Percentiles rank a stretch among this genome's conserved stretches.
phyloP scores from a whole-genome alignment of 2,113 vertebrate genomes.

The Salvelinus namaycush region DNA sequence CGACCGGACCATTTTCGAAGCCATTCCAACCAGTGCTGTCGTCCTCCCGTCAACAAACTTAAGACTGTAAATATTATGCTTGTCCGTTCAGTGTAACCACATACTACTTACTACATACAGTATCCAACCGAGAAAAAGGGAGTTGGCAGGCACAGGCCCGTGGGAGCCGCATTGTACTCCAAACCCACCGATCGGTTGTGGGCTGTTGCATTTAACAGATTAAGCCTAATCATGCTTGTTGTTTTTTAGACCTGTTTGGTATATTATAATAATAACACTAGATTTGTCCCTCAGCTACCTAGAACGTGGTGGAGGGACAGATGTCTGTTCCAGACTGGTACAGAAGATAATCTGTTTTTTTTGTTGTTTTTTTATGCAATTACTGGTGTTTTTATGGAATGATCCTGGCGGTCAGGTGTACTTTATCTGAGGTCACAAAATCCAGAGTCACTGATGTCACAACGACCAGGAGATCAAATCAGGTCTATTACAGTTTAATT shows the following conservation, averaged over 20 bases:
- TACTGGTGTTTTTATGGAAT: neutral
- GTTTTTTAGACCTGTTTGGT: neutral
- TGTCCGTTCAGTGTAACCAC: neutral
- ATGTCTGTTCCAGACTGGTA: neutral
- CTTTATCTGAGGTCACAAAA: neutral
- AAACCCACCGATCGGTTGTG: too few species aligned
- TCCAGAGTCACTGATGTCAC: neutral
- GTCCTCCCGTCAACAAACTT: neutral
- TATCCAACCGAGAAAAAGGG: neutral
- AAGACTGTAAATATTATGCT: neutral
- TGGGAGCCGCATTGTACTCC: too few species aligned
- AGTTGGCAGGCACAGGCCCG: neutral
- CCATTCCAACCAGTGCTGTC: neutral
- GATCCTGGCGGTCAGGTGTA: neutral
- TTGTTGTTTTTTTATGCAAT: too few species aligned
- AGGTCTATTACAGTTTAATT: constrained; percentile 12
- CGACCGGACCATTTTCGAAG: neutral
- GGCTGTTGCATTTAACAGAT: neutral
- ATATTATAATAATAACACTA: neutral
- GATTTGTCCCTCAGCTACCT: neutral
- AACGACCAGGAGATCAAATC: neutral
- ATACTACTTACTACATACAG: neutral
- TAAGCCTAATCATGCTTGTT: constrained; percentile 2
- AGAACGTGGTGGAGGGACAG: neutral
- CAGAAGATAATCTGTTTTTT: neutral